Conservation (phyloP, 2,888 invertebrate species). For the Tachina fera region DNA sequence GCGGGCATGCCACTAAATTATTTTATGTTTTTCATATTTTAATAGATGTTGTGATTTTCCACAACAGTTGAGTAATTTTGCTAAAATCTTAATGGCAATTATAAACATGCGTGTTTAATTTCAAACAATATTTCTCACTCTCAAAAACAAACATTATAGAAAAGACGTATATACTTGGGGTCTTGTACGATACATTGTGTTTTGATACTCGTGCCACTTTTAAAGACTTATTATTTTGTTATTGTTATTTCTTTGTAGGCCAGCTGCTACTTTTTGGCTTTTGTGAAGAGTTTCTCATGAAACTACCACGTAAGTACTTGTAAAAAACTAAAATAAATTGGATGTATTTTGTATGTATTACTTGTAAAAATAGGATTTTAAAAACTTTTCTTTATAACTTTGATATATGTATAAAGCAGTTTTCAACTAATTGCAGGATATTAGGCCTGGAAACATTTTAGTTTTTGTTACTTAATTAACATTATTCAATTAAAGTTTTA, state of each 20-base stretch:
- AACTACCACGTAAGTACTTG: background rate
- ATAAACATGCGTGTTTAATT: conserved; percentile 59
- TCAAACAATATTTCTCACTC: conserved; percentile 29
- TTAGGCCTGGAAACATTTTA: too few relatives aligned
- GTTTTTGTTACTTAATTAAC: too few relatives aligned
- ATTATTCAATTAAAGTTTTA: too few relatives aligned
- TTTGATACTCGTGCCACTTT: background rate
- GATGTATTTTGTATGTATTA: too few relatives aligned
- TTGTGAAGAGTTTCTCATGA: background rate
- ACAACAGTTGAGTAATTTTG: conserved; percentile 39
- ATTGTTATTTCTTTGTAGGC: background rate
- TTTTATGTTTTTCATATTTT: background rate
- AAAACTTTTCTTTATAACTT: too few relatives aligned
- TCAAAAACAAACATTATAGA: background rate
- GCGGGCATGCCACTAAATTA: background rate
- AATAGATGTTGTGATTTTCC: conserved; percentile 36
- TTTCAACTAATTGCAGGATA: too few relatives aligned
- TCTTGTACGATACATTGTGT: background rate
- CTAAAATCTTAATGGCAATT: conserved; percentile 52
- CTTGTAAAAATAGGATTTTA: too few relatives aligned
- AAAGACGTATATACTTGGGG: background rate
- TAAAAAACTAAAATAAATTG: background rate
- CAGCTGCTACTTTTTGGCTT: background rate
- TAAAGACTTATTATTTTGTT: conserved; percentile 3
- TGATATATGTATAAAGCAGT: too few relatives aligned